Evolutionary conservation across 92 coral and sea anemone genomes (phyloP), one percentile per base, ranked within the genome.

Genomic region (Epizoanthus ramosus): DNA sequence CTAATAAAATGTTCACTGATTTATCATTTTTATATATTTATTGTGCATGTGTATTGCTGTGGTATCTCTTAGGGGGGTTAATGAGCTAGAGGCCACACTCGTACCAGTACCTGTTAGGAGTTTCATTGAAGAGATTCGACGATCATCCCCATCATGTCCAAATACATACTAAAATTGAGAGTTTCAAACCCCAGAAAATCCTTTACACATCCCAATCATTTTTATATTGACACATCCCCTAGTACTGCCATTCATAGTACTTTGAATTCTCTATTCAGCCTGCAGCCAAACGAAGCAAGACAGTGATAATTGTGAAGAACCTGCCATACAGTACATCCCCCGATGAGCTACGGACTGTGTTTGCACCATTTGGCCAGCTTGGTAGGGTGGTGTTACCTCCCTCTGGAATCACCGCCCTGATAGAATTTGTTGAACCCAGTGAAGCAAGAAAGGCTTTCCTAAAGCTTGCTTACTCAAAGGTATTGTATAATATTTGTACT

Each of bases 391-490:
- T 96, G 16, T 77, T 96, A 35, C 99, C 99, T 0, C 98, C 98
- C 0, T 88, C 99, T 0, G 99, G 98, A 5, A 94, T 96, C 63
- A 93, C 99, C 3, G 99, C 98, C 22, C 89, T 96, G 31, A 87
- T 96, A 14, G 99, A 94, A 79, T 93, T 92, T 74, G 80, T 77
- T 83, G 95, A 96, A 75, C 89, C 93, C 31, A 92, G 99, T 83
- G 81, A 89, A 65, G 99, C 99, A 18, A 92, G 91, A 75, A 92
- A 92, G 61, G 98, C 99, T 25, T 96, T 96, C 73, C 98, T 93
- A 57, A 95, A 95, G 73, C 89, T 95, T 70, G 98, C 98, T 54
- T 95, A 95, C 52, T 87, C 98, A 25, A 95, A 95, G 98, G 98
- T 95, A 85, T 39, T 18, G 18, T 23, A 2, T 28, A 28, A 2